Conservation (phyloP, 1,140 invertebrate genomes). For the Nixonia krombeini region DNA sequence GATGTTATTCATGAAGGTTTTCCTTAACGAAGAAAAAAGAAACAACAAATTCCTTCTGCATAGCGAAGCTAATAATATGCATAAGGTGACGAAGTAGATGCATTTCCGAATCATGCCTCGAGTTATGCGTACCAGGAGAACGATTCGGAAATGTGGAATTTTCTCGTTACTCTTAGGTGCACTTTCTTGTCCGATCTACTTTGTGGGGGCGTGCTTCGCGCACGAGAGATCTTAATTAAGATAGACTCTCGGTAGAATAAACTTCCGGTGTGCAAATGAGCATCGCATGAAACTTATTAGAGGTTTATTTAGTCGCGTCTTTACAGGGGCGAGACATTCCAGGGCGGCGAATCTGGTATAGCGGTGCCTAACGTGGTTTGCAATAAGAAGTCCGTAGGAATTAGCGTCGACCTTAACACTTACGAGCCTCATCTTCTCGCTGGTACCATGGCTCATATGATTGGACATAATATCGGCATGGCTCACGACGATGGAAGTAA, state of each 20-base stretch:
- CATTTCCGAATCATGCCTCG: slow-evolving; percentile 14
- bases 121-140: slow-evolving; percentile 8
- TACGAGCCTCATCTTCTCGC: slow-evolving; percentile 95
- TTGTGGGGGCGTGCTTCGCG: no score
- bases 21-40: no score
- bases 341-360: slow-evolving; percentile 89
- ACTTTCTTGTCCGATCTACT: slow-evolving; percentile 24
- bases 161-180: slow-evolving; percentile 7
- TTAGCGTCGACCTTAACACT: slow-evolving; percentile 91
- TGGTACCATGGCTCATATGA: slow-evolving; percentile 96
- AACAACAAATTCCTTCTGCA: no score
- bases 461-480: slow-evolving; percentile 97
- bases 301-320: slow-evolving; percentile 3
- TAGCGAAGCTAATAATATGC: slow-evolving; percentile 30
- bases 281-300: slow-evolving; percentile 28
- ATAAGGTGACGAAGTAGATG: slow-evolving; percentile 27
- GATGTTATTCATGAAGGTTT: no score
- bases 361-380: slow-evolving; percentile 93
- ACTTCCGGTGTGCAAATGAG: slow-evolving; percentile 29
- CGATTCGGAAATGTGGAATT: slow-evolving; percentile 14
- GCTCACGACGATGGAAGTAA: slow-evolving; percentile 91
- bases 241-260: slow-evolving; percentile 24
- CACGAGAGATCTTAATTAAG: slow-evolving; percentile 36
- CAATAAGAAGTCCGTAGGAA: slow-evolving; percentile 89
- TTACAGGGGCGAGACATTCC: slow-evolving; percentile 85